Conservation (phyloP, 2,797 vertebrate species). For the Myotis pilosus region DNA sequence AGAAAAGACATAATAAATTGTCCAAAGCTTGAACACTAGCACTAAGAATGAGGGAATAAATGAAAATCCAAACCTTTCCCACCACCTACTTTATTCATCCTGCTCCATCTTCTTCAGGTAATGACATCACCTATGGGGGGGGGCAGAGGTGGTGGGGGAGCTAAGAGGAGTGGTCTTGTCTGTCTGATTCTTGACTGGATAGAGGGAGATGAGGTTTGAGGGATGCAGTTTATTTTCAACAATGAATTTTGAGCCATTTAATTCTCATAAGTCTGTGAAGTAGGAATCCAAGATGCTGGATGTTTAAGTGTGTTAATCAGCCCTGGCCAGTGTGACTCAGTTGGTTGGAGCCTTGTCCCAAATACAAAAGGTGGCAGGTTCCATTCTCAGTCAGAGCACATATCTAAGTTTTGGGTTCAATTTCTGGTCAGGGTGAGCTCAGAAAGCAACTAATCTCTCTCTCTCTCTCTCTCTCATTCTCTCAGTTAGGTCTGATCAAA, state of each 20-base stretch:
- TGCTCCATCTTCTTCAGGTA: background rate
- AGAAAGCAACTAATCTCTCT: too few relatives aligned
- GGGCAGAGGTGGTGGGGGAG: fast-evolving
- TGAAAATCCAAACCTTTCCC: background rate
- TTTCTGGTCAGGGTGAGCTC: too few relatives aligned
- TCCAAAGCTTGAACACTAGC: background rate
- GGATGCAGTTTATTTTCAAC: background rate
- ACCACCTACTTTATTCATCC: background rate
- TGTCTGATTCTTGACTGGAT: background rate
- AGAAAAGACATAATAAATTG: background rate
- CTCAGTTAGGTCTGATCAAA: too few relatives aligned
- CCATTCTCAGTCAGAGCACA: too few relatives aligned
- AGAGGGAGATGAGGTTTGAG: background rate
- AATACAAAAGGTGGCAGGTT: too few relatives aligned
- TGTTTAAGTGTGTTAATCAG: slow-evolving; percentile 14
- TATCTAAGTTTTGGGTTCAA: too few relatives aligned
- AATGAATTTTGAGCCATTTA: background rate
- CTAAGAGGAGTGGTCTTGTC: background rate
- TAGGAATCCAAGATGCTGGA: background rate
- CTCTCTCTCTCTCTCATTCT: too few relatives aligned
- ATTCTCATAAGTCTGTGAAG: background rate
- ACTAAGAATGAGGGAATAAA: background rate
- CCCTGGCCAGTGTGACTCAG: too few relatives aligned
- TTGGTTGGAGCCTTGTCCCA: too few relatives aligned
- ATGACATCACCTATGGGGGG: fast-evolving